Conservation (phyloP, 2,888 invertebrate species). For the Mythimna albipuncta region DNA sequence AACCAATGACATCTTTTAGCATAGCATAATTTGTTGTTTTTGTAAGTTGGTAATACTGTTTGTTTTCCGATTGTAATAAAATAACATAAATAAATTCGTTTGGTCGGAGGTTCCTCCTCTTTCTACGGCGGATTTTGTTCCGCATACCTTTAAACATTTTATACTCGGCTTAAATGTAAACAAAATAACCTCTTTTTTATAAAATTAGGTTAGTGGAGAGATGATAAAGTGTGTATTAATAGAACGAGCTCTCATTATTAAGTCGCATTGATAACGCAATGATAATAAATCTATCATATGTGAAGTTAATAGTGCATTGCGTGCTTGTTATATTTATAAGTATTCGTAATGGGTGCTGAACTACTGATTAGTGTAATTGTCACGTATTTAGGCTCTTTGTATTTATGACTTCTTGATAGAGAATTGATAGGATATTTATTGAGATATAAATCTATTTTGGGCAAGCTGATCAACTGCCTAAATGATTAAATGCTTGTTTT, state of each 20-base stretch:
- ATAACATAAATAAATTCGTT: too few relatives aligned
- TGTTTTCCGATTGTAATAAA: too few relatives aligned
- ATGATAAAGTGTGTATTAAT: conserved; percentile 34
- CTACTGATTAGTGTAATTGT: conserved; percentile 21
- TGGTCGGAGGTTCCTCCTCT: too few relatives aligned
- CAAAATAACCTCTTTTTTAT: not conserved
- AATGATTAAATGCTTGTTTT: too few relatives aligned
- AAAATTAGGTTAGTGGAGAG: conserved; percentile 44
- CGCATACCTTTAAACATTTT: not conserved
- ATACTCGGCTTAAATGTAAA: not conserved
- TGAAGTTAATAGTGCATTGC: conserved; percentile 31
- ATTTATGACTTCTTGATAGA: not conserved
- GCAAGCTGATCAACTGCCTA: not conserved
- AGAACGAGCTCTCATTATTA: conserved; percentile 29
- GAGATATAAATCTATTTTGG: not conserved
- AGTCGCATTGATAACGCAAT: conserved; percentile 41
- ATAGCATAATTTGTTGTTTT: too few relatives aligned
- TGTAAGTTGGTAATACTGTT: too few relatives aligned
- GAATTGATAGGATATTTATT: not conserved
- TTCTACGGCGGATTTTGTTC: not conserved
- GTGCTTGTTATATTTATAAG: conserved; percentile 33
- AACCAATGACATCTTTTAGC: too few relatives aligned
- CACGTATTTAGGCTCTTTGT: conserved; percentile 3
- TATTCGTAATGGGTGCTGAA: conserved; percentile 18
- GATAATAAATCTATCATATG: conserved; percentile 55